Percentiles rank a stretch among this genome's conserved stretches.
Evolutionary conservation across 2,113 vertebrate genomes (phyloP).

Genomic region (Tragelaphus strepsiceros): DNA sequence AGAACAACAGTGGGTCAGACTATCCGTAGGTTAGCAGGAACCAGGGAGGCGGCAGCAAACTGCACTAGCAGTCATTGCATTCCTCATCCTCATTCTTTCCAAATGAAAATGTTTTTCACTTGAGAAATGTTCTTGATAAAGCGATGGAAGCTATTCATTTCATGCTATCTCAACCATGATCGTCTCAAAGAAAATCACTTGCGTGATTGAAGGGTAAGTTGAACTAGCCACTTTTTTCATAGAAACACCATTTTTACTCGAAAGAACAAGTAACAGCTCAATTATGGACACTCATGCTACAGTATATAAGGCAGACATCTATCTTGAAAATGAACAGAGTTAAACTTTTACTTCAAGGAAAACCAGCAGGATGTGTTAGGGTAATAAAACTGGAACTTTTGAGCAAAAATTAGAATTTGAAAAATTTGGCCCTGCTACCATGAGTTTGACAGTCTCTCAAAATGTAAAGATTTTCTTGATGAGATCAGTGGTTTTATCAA

Average conservation of each 20-base stretch:
- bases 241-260: neutral
- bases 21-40: accelerated
- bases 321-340: neutral
- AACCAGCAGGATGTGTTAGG: neutral
- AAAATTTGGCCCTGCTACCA: neutral
- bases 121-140: neutral
- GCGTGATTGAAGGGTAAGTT: neutral
- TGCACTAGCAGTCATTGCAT: accelerated
- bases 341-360: neutral
- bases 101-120: neutral
- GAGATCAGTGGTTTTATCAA: neutral
- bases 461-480: neutral
- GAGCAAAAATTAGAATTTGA: neutral
- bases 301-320: neutral
- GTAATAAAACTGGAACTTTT: neutral
- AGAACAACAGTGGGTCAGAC: neutral
- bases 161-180: neutral
- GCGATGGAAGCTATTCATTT: neutral
- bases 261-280: neutral
- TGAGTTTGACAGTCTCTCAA: neutral
- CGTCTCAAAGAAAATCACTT: neutral
- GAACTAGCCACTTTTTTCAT: neutral
- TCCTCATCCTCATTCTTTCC: neutral
- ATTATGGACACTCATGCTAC: neutral
- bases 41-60: neutral